Conservation (phyloP, 1,140 invertebrate species). For the Drosophila bocqueti region DNA sequence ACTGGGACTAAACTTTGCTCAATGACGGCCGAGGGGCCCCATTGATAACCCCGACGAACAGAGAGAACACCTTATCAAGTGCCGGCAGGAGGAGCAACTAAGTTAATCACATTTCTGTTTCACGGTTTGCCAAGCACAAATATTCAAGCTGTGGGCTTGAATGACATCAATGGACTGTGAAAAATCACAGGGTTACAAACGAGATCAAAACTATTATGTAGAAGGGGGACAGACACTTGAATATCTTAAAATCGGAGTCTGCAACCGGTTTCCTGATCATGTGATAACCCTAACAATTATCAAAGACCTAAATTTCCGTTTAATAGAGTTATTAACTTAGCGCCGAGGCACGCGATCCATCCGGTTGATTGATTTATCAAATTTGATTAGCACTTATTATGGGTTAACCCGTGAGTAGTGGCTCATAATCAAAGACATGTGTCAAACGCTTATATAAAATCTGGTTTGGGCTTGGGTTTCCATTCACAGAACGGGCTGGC, state of each 20-base stretch:
- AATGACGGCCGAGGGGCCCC: conserved; percentile 22
- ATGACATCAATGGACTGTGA: conserved; percentile 55
- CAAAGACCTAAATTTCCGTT: conserved; percentile 10
- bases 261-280: conserved; percentile 14
- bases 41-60: conserved; percentile 26
- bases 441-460: conserved; percentile 21
- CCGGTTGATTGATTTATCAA: conserved; percentile 45
- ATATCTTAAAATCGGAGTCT: neutral
- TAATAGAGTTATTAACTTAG: conserved; percentile 31
- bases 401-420: conserved; percentile 19
- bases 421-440: conserved; percentile 48
- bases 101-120: conserved; percentile 29
- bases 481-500: conserved; percentile 7
- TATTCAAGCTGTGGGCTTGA: conserved; percentile 39
- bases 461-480: neutral
- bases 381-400: conserved; percentile 46
- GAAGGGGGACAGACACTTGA: neutral
- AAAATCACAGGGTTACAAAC: conserved; percentile 22
- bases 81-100: neutral
- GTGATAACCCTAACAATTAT: conserved; percentile 15
- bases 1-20: conserved; percentile 39
- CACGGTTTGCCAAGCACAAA: conserved; percentile 52
- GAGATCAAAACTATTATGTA: conserved; percentile 4
- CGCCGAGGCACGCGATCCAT: conserved; percentile 17
- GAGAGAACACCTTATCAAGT: conserved; percentile 35